Percentiles rank a stretch among this genome's conserved stretches.
These are phyloP conservation scores for Microctonus brassicae DNA, from an alignment of 2,888 invertebrate species.

Conservation along the genomic window DNA sequence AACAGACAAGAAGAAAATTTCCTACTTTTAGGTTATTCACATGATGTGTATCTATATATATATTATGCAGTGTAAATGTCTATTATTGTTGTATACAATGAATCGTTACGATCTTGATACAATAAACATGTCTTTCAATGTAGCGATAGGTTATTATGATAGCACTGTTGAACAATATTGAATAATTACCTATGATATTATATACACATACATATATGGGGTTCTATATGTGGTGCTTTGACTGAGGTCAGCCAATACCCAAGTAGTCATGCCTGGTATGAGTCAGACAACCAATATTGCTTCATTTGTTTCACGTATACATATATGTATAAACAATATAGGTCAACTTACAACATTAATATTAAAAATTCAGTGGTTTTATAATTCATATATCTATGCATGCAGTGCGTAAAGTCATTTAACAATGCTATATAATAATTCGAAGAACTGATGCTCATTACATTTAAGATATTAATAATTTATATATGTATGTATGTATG, in stretches of 20 bases:
- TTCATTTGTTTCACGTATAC: neutral
- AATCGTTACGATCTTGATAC: too few relatives aligned
- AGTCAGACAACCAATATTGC: slow-evolving; percentile 22
- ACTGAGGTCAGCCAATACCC: slow-evolving; percentile 26
- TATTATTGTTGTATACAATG: neutral
- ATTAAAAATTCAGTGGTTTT: neutral
- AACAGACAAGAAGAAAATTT: too few relatives aligned
- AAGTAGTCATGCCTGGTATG: slow-evolving; percentile 27
- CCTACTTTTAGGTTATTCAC: too few relatives aligned
- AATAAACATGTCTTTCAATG: neutral
- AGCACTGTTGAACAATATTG: neutral
- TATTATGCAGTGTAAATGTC: too few relatives aligned
- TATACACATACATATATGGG: neutral
- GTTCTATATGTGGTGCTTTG: neutral
- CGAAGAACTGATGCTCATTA: too few relatives aligned
- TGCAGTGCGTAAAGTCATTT: too few relatives aligned
- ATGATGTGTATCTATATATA: too few relatives aligned
- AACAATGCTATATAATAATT: too few relatives aligned
- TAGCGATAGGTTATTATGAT: neutral
- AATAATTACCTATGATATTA: neutral
- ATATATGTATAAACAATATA: neutral
- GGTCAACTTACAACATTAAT: neutral
- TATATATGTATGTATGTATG: too few relatives aligned
- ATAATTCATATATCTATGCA: neutral
- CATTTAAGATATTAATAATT: too few relatives aligned